A percentile compares a stretch with the other conserved stretches of the same genome.
These are phyloP conservation scores for Cyprinodon variegatus DNA, from an alignment of 2,113 vertebrate species.

Conservation along the genomic window DNA sequence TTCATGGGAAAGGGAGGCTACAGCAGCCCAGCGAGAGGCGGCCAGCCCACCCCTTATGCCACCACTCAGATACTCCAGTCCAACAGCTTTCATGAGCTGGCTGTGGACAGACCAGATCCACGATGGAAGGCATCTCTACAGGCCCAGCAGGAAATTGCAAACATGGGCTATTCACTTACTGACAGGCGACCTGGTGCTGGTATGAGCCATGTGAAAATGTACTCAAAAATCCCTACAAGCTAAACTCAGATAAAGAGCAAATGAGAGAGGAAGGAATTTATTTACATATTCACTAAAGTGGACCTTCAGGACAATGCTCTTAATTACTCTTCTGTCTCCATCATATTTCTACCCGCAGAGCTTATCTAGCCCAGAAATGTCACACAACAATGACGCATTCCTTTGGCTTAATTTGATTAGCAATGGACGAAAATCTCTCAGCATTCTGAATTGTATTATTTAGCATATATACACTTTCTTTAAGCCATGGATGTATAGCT, in stretches of 20 bases:
- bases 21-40: slow-evolving; percentile 89
- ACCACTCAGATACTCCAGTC: slow-evolving; percentile 95
- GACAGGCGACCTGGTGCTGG: slow-evolving; percentile 92
- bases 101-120: slow-evolving; percentile 91
- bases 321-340: slow-evolving; percentile 75
- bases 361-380: slow-evolving; percentile 80
- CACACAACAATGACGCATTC: slow-evolving; percentile 73
- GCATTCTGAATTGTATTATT: slow-evolving; percentile 59
- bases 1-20: slow-evolving; percentile 93
- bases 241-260: slow-evolving; percentile 28
- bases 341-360: slow-evolving; percentile 73
- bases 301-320: slow-evolving; percentile 71
- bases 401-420: slow-evolving; percentile 77
- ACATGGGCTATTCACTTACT: slow-evolving; percentile 91
- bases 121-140: slow-evolving; percentile 95
- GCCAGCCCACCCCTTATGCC: slow-evolving; percentile 92
- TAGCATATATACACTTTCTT: slow-evolving; percentile 55
- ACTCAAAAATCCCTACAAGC: slow-evolving; percentile 28
- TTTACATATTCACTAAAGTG: slow-evolving; percentile 73
- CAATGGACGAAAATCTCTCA: slow-evolving; percentile 64
- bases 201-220: slow-evolving; percentile 66
- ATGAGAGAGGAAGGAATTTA: slow-evolving; percentile 44
- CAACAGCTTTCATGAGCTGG: slow-evolving; percentile 94
- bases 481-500: slow-evolving; percentile 36
- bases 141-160: slow-evolving; percentile 90